Base-by-base conservation (phyloP, 1,140 invertebrate genomes). In the Stegodyphus dumicola region DNA sequence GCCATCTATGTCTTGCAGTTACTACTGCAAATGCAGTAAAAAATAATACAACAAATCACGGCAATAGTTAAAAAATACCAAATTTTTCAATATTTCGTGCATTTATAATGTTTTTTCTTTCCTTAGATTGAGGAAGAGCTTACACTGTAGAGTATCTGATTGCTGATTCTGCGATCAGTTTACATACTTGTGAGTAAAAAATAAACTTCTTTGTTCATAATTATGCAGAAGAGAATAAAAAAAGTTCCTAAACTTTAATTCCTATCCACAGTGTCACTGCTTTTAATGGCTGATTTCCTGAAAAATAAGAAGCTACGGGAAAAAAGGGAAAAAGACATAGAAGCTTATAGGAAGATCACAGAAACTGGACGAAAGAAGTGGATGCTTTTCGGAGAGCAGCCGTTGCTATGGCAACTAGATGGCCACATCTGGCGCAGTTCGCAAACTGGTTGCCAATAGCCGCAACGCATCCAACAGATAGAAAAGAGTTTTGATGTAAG, bases 361-460 rank as follows among this genome's bases (percentile, higher is more conserved):
- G 73, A 66, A 83, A 75, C 71, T 75, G 73, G 67, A 9, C 53
- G 67, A 83, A 66, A 75, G 54, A 83, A 83, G 64, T 65, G 71
- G 51, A 64, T 83, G 33, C 33, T 33, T 33, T 33, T 33, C 33
- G 65, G 54, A 64, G 48, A 71, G 71, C 17, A 53, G 10, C n/a
- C 60, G 80, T 83, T 53, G 9, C 71, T 60, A 83, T 83, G 33
- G 80, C 15, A 75, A 83, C 80, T 53, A 56, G 80, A 75, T 83
- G 80, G 80, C 69, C 80, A 83, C 80, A 83, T 83, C 80, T 75
- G 80, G 80, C 49, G 60, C 15, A 65, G 49, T 83, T 83, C 80
- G 71, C 71, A 83, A 83, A 83, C 80, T 83, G 71, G 74, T 83
- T 83, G 80, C 80, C 80, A 83, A 83, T 83, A 83, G 80, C 80